These are phyloP conservation scores for Melitaea athalia DNA, from an alignment of 2,888 invertebrate genomes.

Conservation along the genomic window DNA sequence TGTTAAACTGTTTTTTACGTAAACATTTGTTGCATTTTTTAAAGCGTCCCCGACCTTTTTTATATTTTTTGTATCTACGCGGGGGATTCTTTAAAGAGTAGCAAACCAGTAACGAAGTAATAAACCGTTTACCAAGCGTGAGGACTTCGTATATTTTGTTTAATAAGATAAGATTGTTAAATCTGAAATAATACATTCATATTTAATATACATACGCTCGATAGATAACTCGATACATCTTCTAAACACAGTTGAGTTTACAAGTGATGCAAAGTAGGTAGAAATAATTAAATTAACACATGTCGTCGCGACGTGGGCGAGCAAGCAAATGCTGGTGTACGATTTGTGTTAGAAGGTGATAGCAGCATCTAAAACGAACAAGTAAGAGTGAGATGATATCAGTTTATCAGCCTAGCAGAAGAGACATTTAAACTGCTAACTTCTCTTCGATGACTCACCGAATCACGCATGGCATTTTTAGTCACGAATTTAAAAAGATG, in stretches of 20 bases:
- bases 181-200: background rate
- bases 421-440: constrained; percentile 56
- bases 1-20: background rate
- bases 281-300: constrained; percentile 74
- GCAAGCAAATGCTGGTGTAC: constrained; percentile 53
- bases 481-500: constrained; percentile 37
- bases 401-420: constrained; percentile 57
- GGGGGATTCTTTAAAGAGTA: constrained; percentile 20
- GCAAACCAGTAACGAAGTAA: background rate
- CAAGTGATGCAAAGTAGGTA: constrained; percentile 51
- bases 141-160: background rate
- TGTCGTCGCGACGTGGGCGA: constrained; percentile 60
- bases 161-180: no score
- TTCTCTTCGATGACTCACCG: constrained; percentile 65
- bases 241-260: constrained; percentile 37
- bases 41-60: background rate
- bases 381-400: constrained; percentile 62
- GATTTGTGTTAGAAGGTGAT: constrained; percentile 53
- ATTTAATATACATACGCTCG: constrained; percentile 14
- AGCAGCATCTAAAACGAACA: constrained; percentile 49
- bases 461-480: constrained; percentile 47
- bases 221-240: constrained; percentile 30
- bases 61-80: constrained; percentile 13
- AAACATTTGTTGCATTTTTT: background rate
- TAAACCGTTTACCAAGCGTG: constrained; percentile 1